Conservation (phyloP, 2,888 invertebrate genomes). For the Stegana nigrithorax region DNA sequence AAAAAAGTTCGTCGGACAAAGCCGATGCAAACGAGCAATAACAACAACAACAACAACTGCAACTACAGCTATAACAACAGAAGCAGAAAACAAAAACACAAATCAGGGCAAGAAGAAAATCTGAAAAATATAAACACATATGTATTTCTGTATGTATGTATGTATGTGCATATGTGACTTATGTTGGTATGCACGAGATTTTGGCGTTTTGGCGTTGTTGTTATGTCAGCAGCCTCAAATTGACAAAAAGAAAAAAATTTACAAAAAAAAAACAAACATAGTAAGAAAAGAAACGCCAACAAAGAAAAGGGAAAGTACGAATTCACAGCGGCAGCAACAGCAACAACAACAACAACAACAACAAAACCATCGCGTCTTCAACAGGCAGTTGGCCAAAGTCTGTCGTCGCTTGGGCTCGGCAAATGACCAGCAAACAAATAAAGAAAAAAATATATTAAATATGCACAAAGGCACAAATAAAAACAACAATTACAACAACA, state of each 20-base stretch:
- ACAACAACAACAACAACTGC: too few species aligned
- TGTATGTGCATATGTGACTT: too few species aligned
- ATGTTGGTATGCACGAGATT: background rate
- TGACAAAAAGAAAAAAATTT: too few species aligned
- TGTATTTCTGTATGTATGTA: too few species aligned
- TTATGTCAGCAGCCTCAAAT: constrained; percentile 54
- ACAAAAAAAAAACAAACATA: too few species aligned
- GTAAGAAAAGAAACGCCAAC: too few species aligned
- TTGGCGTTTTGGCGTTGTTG: constrained; percentile 25
- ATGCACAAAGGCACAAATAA: too few species aligned
- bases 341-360: background rate
- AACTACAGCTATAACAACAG: constrained; percentile 20
- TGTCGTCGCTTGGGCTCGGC: too few species aligned
- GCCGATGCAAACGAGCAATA: too few species aligned
- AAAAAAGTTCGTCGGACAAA: background rate
- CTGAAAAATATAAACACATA: background rate
- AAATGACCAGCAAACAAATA: too few species aligned
- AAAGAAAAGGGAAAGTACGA: constrained; percentile 52
- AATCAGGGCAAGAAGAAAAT: constrained; percentile 17
- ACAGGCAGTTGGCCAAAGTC: too few species aligned
- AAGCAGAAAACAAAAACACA: constrained; percentile 33
- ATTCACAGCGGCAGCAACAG: constrained; percentile 30
- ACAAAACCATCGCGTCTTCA: background rate
- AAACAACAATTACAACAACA: too few species aligned
- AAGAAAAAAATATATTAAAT: background rate